Percentiles rank a stretch among this genome's conserved stretches.
Conservation (phyloP, 2,113 vertebrate genomes). For the Phaetusa simplex region DNA sequence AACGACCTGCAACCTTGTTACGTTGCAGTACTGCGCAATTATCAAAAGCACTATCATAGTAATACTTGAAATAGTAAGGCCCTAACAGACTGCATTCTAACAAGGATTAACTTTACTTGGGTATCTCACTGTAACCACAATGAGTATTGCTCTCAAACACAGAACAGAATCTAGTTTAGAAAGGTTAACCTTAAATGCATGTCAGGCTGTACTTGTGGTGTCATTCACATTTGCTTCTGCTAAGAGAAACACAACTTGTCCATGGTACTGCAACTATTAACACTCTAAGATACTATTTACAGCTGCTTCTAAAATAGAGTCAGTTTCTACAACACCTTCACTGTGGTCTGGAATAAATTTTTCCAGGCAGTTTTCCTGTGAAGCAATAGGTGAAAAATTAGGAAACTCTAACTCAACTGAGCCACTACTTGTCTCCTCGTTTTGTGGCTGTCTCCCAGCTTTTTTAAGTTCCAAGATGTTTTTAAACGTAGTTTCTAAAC, state of each 20-base stretch:
- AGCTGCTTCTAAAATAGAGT: conserved; percentile 97
- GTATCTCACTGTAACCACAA: conserved; percentile 74
- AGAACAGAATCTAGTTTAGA: conserved; percentile 72
- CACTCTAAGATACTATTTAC: conserved; percentile 99
- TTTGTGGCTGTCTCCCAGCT: conserved; percentile 76
- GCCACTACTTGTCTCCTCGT: conserved; percentile 62
- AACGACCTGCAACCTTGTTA: conserved; percentile 57
- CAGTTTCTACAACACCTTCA: conserved; percentile 86
- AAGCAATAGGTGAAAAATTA: conserved; percentile 77
- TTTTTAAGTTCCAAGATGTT: conserved; percentile 88
- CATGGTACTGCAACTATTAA: conserved; percentile 80
- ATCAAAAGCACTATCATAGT: conserved; percentile 57
- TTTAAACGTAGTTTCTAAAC: conserved; percentile 85
- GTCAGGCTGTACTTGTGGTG: conserved; percentile 78
- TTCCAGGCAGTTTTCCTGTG: conserved; percentile 80
- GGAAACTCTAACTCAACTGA: conserved; percentile 76
- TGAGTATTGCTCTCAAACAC: conserved; percentile 82
- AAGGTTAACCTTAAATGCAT: conserved; percentile 74
- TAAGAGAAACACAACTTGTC: conserved; percentile 71
- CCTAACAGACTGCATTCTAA: conserved; percentile 77
- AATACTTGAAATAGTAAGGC: conserved; percentile 72
- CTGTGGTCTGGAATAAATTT: conserved; percentile 81
- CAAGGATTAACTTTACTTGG: conserved; percentile 66
- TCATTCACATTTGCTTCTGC: conserved; percentile 75
- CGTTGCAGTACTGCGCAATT: conserved; percentile 57